phyloP scores from a whole-genome alignment of 2,888 invertebrate species.

The Scaptomyza reducta region DNA sequence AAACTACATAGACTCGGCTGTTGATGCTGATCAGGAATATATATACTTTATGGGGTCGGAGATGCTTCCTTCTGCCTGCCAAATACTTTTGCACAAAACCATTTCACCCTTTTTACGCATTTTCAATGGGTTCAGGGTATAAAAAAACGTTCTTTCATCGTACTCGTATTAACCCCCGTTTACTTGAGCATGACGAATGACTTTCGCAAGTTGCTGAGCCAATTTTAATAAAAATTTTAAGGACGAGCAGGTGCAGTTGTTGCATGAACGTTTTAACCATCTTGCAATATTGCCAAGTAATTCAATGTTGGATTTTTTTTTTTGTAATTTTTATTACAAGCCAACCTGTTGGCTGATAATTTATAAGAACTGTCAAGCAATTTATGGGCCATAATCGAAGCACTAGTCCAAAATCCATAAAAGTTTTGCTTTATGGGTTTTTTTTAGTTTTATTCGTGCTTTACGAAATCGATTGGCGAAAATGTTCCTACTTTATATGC shows the following conservation, averaged over 20 bases:
- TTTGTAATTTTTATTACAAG: conserved; percentile 16
- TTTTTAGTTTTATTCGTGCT: conserved; percentile 41
- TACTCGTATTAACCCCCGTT: conserved; percentile 38
- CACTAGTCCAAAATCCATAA: conserved; percentile 65
- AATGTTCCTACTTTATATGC: conserved; percentile 17
- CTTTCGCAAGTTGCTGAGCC: conserved; percentile 26
- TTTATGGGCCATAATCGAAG: no score
- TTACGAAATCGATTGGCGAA: conserved; percentile 24
- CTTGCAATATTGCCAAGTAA: conserved; percentile 40
- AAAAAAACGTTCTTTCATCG: conserved; percentile 26
- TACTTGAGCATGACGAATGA: conserved; percentile 71
- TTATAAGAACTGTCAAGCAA: conserved; percentile 1
- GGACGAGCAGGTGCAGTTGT: conserved; percentile 47
- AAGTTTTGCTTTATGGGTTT: conserved; percentile 61
- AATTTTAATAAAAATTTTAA: conserved; percentile 47
- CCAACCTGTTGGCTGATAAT: conserved; percentile 59
- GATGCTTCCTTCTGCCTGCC: no score
- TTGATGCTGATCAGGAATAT: no score
- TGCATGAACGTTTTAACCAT: conserved; percentile 28
- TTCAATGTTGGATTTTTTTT: conserved; percentile 20
- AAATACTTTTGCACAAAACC: no score
- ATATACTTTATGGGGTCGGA: no score
- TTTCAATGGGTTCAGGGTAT: no score
- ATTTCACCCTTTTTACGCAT: no score
- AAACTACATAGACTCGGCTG: no score